Base-by-base conservation (phyloP, 2,888 invertebrate species). In the Megamerina dolium region DNA sequence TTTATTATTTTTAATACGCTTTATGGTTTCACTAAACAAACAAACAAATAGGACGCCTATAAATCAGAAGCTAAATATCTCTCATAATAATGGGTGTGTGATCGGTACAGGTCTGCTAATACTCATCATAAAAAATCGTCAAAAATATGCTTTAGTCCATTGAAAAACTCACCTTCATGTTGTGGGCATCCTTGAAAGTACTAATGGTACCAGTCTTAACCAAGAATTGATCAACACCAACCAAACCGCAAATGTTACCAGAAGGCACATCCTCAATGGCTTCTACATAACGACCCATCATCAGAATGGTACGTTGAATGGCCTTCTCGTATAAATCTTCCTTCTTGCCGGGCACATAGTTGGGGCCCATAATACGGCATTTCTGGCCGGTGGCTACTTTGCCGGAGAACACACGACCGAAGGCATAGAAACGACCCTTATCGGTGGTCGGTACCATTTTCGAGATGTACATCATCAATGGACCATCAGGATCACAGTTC, bases 361-460 rank as follows among this genome's bases (percentile, higher is more conserved):
- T 97, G 61, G 99, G 97, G 57, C 99, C 99, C 93, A 99, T 96
- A 74, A 99, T 97, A 65, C 97, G 87, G 49, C 92, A 94, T 75
- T 92, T 93, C 79, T 83, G 83, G 45, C 92, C 93, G 43, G 92
- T 92, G 55, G 83, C 77, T 8, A 88, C 85, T 74, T 87, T 92
- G 63, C 99, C 99, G 57, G 97, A 90, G 81, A 99, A 99, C 21
- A 99, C 99, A 75, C 99, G 95, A 38, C 99, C 99, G 73, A 99
- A 99, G 49, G 99, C 99, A 75, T 96, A 99, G 85, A 99, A 99
- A 70, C 99, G 88, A 51, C 99, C 99, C 78, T 99, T 99, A 75
- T 99, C 99, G 12, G 93, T 87, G 13, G 99, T 99, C 56, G 99
- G 99, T 72, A 99, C 99, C 99, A 99, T 99, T 77, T 99, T 99